Conservation (phyloP, 92 coral and sea anemone species). For the Umimayanthus chanpuru region DNA sequence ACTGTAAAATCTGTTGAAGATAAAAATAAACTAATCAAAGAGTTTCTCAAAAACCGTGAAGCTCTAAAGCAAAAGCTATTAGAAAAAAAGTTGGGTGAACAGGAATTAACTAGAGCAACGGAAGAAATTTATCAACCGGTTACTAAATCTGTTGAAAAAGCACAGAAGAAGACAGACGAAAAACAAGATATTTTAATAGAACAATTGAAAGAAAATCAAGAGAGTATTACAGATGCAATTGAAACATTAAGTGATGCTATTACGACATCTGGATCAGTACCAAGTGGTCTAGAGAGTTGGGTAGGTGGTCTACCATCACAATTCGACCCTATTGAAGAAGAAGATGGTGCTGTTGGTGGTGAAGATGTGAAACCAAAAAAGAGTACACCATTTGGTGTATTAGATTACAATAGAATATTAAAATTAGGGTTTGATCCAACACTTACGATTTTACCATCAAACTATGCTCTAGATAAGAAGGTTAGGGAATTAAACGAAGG, state of each 20-base stretch:
- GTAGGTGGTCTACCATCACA: conserved; percentile 47
- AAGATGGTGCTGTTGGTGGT: conserved; percentile 44
- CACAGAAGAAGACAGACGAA: too few species aligned
- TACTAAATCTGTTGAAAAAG: too few species aligned
- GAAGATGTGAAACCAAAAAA: conserved; percentile 30
- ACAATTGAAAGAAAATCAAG: too few species aligned
- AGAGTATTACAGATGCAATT: conserved; percentile 36
- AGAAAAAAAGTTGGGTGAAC: neutral
- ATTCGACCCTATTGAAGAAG: conserved; percentile 30
- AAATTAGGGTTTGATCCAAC: conserved; percentile 39
- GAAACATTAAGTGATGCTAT: conserved; percentile 22
- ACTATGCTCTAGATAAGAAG: conserved; percentile 15
- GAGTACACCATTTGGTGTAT: neutral
- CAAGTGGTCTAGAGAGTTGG: conserved; percentile 37
- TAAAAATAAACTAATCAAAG: neutral
- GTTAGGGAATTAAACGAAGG: neutral
- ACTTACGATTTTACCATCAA: neutral
- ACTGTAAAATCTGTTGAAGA: neutral
- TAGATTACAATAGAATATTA: conserved; percentile 12
- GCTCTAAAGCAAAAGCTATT: neutral
- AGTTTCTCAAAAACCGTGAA: conserved; percentile 11
- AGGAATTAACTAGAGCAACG: neutral
- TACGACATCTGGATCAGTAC: conserved; percentile 7
- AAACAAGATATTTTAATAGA: too few species aligned
- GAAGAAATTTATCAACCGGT: conserved; percentile 11